Evolutionary conservation across 2,113 vertebrate species (phyloP), one percentile per base, ranked within the genome.

Genomic region (Salminus brasiliensis): DNA sequence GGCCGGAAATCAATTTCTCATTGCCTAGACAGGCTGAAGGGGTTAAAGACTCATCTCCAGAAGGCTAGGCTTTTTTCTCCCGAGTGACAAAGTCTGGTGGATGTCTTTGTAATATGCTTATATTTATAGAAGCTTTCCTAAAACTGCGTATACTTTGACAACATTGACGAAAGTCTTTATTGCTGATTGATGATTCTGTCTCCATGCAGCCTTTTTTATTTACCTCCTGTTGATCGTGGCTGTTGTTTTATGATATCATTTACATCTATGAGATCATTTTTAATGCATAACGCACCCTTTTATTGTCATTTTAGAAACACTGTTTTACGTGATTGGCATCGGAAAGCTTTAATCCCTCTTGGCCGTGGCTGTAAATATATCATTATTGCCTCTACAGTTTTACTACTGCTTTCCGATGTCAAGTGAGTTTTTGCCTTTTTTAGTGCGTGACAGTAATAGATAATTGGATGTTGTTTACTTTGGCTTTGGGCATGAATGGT

Each of bases 1-100:
- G 41, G 59, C 25, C 25, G 39, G 69, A 76, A 68, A 76, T 83
- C 73, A 59, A 52, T 79, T 65, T 45, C 68, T 41, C 25, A 60
- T 69, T 74, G 1, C n/a, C 39, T 7, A 53, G 47, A 23, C 32
- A 53, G 21, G 47, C 41, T 72, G 18, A 71, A 72, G 25, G 57
- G 72, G 32, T 81, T 69, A 81, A 27, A 66, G 67, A 76, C 36
- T 62, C 49, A 25, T 75, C 81, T 75, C 70, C 63, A 32, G 47
- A n/a, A 43, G 49, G 55, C 29, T 23, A 18, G 34, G 27, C 21
- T 59, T 34, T 49, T 18, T 41, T 67, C 63, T 55, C 27, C 23
- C 16, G 36, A n/a, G 29, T 29, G 36, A 3, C 8, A 32, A n/a
- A 49, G 27, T 25, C 25, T 34, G 53, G 12, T 32, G 18, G 23